Percentiles rank a stretch among this genome's conserved stretches.
Evolutionary conservation across 2,113 vertebrate genomes (phyloP).

Genomic region (Pygoscelis antarcticus): DNA sequence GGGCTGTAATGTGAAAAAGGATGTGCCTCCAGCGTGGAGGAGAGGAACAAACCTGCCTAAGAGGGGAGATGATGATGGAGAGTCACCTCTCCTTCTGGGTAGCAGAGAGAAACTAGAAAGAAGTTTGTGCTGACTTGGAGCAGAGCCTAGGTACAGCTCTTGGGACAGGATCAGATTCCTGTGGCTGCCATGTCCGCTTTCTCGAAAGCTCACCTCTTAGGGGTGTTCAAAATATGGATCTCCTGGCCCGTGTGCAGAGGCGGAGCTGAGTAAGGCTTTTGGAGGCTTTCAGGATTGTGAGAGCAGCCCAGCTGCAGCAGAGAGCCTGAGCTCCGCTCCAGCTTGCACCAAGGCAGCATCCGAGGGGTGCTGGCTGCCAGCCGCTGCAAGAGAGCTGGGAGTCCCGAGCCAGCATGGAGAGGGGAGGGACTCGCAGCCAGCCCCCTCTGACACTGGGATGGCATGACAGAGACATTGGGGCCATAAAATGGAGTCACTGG

Average conservation of each 20-base stretch:
- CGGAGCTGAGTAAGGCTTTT: neutral
- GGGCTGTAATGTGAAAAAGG: accelerated
- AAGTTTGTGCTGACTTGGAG: neutral
- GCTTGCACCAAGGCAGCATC: neutral
- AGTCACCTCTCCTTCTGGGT: neutral
- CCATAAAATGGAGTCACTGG: neutral
- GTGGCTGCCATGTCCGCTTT: neutral
- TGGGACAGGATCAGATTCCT: neutral
- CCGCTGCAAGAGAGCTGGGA: neutral
- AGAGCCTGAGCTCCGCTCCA: neutral
- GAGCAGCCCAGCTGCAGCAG: neutral
- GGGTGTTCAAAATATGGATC: neutral
- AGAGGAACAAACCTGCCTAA: neutral
- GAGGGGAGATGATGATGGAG: neutral
- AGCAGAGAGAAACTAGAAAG: neutral
- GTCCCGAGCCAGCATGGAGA: neutral
- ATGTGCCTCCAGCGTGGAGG: neutral
- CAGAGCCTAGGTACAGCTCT: neutral
- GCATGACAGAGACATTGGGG: neutral
- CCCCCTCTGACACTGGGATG: neutral
- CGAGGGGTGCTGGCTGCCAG: neutral
- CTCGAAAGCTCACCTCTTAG: neutral
- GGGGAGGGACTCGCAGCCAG: neutral
- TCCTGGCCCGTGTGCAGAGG: neutral
- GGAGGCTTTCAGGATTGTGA: neutral